Evolutionary conservation across 2,797 vertebrate genomes (phyloP), one percentile per base, ranked within the genome.

Genomic region (Coregonus sp.): DNA sequence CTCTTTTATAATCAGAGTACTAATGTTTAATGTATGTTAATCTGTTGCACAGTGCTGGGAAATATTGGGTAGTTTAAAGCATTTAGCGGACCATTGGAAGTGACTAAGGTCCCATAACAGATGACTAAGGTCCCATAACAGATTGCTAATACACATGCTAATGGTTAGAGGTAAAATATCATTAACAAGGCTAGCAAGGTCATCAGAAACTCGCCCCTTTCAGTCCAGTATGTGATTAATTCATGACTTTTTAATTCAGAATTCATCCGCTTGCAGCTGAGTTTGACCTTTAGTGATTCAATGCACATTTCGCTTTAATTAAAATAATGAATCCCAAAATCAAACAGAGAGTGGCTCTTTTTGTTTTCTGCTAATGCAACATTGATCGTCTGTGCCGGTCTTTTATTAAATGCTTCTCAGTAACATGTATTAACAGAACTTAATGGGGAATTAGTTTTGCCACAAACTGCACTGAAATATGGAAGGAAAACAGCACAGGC

Each of bases 271-370:
- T 87, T 37, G 81, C 83, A 89, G 89, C 90, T 84, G 0, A 25
- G 59, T 87, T 81, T 90, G 93, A 92, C 91, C 93, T 93, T 89
- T 91, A 82, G 81, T 59, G 79, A 86, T 89, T 88, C 84, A 77
- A 40, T 80, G 76, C 78, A 79, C 80, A 83, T 75, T 84, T 75
- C 72, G 76, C 85, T 89, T 91, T 92, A 91, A 94, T 92, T 92
- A 91, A 56, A 88, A 93, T 93, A 94, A 93, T 92, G 91, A 92
- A 92, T 89, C 84, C 80, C 82, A 77, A 81, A 84, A 88, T 90
- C 81, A 89, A 89, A 86, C 72, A n/a, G 50, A 2, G 74, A 82
- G 75, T 79, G 84, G 72, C 75, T 74, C 75, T 75, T 78, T 77
- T 59, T 86, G 83, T 86, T 72, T 70, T 67, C 77, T 79, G 56